Conservation (phyloP, 2,888 invertebrate species). For the Orthosia cruda region DNA sequence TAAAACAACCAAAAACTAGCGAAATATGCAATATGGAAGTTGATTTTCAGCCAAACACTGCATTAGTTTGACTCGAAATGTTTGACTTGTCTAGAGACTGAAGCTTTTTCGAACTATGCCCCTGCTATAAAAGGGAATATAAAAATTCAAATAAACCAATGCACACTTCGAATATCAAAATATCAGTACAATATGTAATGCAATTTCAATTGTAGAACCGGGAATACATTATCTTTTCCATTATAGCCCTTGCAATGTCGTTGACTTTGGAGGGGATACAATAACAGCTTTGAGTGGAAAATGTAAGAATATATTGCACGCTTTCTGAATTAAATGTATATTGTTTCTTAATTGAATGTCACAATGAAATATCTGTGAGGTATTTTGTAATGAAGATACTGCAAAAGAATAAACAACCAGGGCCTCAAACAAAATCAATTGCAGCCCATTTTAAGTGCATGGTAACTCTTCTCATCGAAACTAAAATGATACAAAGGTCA, state of each 20-base stretch:
- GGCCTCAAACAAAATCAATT: no score
- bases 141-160: slow-evolving; percentile 15
- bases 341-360: slow-evolving; percentile 39
- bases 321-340: slow-evolving; percentile 11
- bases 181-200: slow-evolving; percentile 29
- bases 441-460: not conserved
- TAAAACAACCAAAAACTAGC: slow-evolving; percentile 1
- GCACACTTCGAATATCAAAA: slow-evolving; percentile 29
- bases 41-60: slow-evolving; percentile 2
- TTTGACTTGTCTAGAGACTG: not conserved
- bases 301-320: slow-evolving; percentile 5
- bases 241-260: slow-evolving; percentile 30
- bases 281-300: slow-evolving; percentile 12
- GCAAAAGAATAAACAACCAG: not conserved
- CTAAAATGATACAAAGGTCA: no score
- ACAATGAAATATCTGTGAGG: slow-evolving; percentile 6
- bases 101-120: not conserved
- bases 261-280: slow-evolving; percentile 17
- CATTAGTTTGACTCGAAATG: not conserved
- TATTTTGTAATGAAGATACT: not conserved
- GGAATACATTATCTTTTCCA: slow-evolving; percentile 38
- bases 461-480: not conserved
- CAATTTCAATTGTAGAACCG: slow-evolving; percentile 25
- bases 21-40: not conserved
- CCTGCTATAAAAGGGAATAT: not conserved